These are phyloP conservation scores for Electrophaes corylata DNA, from an alignment of 2,888 invertebrate species.

Conservation along the genomic window DNA sequence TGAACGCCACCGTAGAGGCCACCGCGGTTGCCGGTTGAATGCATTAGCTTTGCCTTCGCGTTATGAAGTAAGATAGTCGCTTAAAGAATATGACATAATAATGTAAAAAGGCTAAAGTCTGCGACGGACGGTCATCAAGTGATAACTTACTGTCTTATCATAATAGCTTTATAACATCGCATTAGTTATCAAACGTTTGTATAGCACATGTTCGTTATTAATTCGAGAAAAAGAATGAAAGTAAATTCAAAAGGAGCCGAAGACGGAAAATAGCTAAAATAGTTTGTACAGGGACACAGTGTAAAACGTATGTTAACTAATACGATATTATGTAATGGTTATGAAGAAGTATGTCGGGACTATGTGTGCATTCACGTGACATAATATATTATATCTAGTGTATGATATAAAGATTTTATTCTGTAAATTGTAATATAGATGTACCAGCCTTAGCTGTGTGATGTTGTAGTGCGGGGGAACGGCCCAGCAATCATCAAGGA, in stretches of 20 bases:
- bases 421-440: conserved; percentile 16
- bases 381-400: neutral
- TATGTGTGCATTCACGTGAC: neutral
- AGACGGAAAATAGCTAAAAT: no score
- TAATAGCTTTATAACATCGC: neutral
- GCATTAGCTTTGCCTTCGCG: no score
- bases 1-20: no score
- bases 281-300: no score
- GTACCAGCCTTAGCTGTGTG: neutral
- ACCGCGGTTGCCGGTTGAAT: no score
- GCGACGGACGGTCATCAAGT: neutral
- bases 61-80: no score
- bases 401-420: conserved; percentile 6
- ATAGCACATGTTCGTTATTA: neutral
- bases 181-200: neutral
- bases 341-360: neutral
- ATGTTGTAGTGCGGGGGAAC: neutral
- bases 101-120: neutral
- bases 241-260: no score
- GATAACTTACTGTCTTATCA: neutral
- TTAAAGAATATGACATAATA: no score
- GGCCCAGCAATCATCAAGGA: neutral
- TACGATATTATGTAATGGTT: neutral
- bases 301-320: neutral
- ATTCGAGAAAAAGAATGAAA: no score